A percentile compares a stretch with the other conserved stretches of the same genome.
These are phyloP conservation scores for Anguilla anguilla DNA, from an alignment of 2,797 vertebrate genomes.

Conservation along the genomic window DNA sequence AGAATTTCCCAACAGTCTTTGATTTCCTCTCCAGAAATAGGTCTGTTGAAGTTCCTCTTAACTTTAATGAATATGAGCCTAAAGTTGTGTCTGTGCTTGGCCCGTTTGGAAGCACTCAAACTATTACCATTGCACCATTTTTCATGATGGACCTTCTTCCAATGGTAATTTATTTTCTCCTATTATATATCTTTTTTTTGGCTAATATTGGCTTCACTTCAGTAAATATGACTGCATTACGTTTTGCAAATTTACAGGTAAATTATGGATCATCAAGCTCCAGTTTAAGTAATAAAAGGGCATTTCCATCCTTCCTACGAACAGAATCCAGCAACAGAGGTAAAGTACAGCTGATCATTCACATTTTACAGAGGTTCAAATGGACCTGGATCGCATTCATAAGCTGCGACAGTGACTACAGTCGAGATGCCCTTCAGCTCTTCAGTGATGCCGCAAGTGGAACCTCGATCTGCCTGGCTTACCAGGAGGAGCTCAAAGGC, in stretches of 20 bases:
- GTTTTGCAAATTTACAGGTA: constrained; percentile 57
- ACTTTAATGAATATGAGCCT: constrained; percentile 31
- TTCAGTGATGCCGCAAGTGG: constrained; percentile 57
- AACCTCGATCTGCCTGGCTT: constrained; percentile 71
- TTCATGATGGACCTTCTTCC: constrained; percentile 65
- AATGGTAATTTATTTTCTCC: constrained; percentile 53
- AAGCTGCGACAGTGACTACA: constrained; percentile 64
- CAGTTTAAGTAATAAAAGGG: constrained; percentile 54
- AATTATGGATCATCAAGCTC: constrained; percentile 65
- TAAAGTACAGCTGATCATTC: constrained; percentile 69
- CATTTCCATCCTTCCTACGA: constrained; percentile 76
- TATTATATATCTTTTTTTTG: not conserved
- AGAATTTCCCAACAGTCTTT: constrained; percentile 57
- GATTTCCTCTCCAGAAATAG: constrained; percentile 58
- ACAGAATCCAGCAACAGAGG: constrained; percentile 72
- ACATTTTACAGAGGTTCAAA: constrained; percentile 67
- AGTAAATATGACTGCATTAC: not conserved
- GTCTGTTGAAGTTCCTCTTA: constrained; percentile 41
- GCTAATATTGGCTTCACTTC: constrained; percentile 39
- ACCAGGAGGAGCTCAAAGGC: constrained; percentile 54
- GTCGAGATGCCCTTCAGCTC: constrained; percentile 54
- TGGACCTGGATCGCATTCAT: constrained; percentile 83
- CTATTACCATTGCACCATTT: constrained; percentile 60
- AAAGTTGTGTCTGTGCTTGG: constrained; percentile 63
- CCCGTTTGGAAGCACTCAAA: constrained; percentile 56